Conservation (phyloP, 2,113 vertebrate species). For the Strix uralensis region DNA sequence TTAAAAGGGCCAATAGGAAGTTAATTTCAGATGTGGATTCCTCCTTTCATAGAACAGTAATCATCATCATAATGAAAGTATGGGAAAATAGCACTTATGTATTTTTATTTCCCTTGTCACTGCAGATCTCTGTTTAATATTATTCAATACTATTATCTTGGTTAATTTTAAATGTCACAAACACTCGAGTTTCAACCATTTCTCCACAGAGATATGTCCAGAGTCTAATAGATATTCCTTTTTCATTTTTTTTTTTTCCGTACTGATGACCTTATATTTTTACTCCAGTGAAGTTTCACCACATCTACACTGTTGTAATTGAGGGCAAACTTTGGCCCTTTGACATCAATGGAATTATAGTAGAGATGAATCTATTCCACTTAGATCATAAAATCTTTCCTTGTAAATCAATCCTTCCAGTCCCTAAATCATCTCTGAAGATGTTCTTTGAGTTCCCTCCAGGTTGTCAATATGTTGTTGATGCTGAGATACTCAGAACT, state of each 20-base stretch:
- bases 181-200: not conserved
- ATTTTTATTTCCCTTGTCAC: conserved; percentile 58
- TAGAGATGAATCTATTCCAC: conserved; percentile 42
- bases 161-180: conserved; percentile 31
- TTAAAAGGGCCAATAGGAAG: conserved; percentile 21
- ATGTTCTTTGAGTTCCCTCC: conserved; percentile 70
- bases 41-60: not conserved
- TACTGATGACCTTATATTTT: not conserved
- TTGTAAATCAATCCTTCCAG: conserved; percentile 69
- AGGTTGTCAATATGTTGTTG: conserved; percentile 71
- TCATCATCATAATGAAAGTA: conserved; percentile 41
- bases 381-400: conserved; percentile 67
- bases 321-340: conserved; percentile 47
- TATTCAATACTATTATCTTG: conserved; percentile 7
- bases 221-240: not conserved
- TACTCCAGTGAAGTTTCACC: not conserved
- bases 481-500: conserved; percentile 64
- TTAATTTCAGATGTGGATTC: conserved; percentile 28
- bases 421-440: conserved; percentile 67
- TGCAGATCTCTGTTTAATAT: conserved; percentile 1
- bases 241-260: not conserved
- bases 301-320: not conserved
- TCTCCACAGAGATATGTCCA: not conserved
- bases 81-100: not conserved
- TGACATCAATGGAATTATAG: conserved; percentile 45